Evolutionary conservation across 1,140 invertebrate genomes (phyloP).

Genomic region (Halyomorpha halys): DNA sequence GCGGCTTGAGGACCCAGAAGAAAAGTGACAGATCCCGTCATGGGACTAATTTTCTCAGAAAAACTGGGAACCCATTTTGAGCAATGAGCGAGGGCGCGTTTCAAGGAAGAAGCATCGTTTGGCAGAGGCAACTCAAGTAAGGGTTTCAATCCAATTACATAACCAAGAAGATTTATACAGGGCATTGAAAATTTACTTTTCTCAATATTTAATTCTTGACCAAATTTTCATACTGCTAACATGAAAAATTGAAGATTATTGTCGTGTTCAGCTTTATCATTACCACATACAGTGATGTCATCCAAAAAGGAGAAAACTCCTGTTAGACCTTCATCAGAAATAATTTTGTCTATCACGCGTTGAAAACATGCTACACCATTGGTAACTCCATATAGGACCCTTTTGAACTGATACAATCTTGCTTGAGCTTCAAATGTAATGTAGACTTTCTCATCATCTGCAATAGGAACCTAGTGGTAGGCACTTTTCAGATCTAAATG

Average conservation of each 20-base stretch:
- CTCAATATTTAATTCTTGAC: neutral
- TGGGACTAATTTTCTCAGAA: too few relatives aligned
- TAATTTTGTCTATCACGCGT: constrained; percentile 20
- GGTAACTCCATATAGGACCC: constrained; percentile 29
- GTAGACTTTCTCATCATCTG: constrained; percentile 2
- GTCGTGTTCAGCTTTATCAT: constrained; percentile 9
- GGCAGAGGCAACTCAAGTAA: too few relatives aligned
- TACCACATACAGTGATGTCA: constrained; percentile 20
- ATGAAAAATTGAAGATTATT: neutral
- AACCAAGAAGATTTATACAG: too few relatives aligned
- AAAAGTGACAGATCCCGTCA: too few relatives aligned
- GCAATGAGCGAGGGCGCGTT: too few relatives aligned
- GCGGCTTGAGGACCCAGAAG: too few relatives aligned
- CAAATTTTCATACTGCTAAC: neutral
- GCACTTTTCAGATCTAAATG: constrained; percentile 9
- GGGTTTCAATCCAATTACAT: too few relatives aligned
- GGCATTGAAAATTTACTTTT: too few relatives aligned
- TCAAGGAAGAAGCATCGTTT: too few relatives aligned
- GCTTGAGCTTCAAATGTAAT: constrained; percentile 17
- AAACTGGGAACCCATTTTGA: too few relatives aligned
- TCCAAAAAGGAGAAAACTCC: too few relatives aligned
- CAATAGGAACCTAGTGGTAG: constrained; percentile 12
- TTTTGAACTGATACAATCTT: constrained; percentile 33
- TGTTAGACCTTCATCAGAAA: too few relatives aligned
- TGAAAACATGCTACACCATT: constrained; percentile 26